Evolutionary conservation across 1,140 invertebrate species (phyloP), one percentile per base, ranked within the genome.

Genomic region (Lutraria rhynchaena): DNA sequence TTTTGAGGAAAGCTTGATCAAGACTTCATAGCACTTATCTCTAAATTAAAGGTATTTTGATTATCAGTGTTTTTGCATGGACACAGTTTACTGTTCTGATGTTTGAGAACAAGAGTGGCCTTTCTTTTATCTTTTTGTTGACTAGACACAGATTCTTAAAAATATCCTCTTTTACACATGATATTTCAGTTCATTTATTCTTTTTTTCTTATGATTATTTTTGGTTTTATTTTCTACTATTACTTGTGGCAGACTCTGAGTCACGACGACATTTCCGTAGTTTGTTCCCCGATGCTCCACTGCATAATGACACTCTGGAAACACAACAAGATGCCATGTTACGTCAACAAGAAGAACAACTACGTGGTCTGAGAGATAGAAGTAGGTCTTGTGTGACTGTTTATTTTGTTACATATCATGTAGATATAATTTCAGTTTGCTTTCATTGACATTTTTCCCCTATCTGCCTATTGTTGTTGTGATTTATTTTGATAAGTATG

Each of bases 301-400:
- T 70, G 22, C 87, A 87, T 4, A 83, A 82, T 27, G 82, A 80
- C 5, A 85, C 86, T 1, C 78, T 91, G 7, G 91, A 92, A 75
- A 61, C 84, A 7, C 90, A 92, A 67, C 91, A 91, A 57, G 82
- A 84, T 60, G 89, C 89, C 24, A 78, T 91, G 63, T 80, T 92
- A n/a, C 63, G 83, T 27, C 86, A 91, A 37, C 90, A 92, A 69
- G 88, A 90, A 69, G 85, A 90, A 41, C 73, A 69, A 24, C 85
- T 91, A 35, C 83, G 73, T 9, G 63, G 29, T 11, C 44, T 83
- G 31, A 84, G 76, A 15, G 77, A 85, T 15, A 81, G 69, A 86
- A 87, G 87, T 87, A 76, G 81, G 85, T 74, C n/a, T n/a, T n/a
- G n/a, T n/a, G n/a, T n/a, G n/a, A n/a, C n/a, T n/a, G n/a, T n/a